phyloP scores from a whole-genome alignment of 92 coral and sea anemone genomes.

The Zoanthus sociatus region DNA sequence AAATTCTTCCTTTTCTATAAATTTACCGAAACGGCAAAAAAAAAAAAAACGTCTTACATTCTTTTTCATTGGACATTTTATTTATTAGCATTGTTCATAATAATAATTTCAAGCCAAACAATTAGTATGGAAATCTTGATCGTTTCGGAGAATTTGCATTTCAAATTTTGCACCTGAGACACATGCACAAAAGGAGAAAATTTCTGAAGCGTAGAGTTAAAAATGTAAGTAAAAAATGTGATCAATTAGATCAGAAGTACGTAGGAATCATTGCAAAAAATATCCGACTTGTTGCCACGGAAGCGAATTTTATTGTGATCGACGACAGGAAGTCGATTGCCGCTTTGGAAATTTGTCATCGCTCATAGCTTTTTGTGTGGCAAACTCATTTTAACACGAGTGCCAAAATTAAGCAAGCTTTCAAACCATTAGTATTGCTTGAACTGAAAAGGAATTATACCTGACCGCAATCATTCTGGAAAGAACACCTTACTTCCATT shows the following conservation, averaged over 20 bases:
- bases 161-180: conserved; percentile 39
- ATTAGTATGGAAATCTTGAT: conserved; percentile 38
- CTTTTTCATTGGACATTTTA: not conserved
- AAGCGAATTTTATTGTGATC: too few species aligned
- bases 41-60: not conserved
- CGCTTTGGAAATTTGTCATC: not conserved
- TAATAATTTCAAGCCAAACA: conserved; percentile 17
- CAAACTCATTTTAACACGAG: not conserved
- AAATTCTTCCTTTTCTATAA: not conserved
- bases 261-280: not conserved
- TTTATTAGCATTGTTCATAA: conserved; percentile 11
- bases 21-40: not conserved
- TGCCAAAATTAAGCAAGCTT: not conserved
- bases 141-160: conserved; percentile 40
- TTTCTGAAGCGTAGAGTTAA: conserved; percentile 38
- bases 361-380: not conserved
- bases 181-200: conserved; percentile 9
- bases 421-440: not conserved
- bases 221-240: not conserved
- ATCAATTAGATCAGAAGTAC: not conserved
- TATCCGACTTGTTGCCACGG: not conserved
- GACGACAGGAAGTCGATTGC: not conserved
- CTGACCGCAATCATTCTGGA: not conserved
- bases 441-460: not conserved
- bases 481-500: not conserved